Base-by-base conservation (phyloP, 2,113 vertebrate species). In the Pleuronectes platessa region DNA sequence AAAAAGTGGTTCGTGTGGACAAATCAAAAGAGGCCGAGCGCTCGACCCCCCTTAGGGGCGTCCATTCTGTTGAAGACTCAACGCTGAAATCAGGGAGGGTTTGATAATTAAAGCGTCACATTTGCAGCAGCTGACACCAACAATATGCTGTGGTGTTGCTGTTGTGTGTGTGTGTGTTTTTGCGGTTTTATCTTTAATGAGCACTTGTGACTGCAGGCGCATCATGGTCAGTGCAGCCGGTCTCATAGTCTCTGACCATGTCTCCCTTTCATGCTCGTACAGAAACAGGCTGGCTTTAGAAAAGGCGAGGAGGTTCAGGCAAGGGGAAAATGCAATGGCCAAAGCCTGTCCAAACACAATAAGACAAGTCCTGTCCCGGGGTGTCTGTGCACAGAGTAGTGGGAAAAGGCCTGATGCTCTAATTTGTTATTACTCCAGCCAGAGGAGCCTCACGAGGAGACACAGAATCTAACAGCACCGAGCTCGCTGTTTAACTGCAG, bases 1-100 rank as follows among this genome's bases (percentile, higher is more conserved):
- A 85, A 88, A 83, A 74, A 14, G 2, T 4, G 53, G 8, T 53
- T 31, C 64, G 71, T 9, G 64, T 53, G 64, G 68, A 76, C 5
- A n/a, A 80, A 79, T 85, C 75, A 83, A 75, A 75, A 86, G 51
- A 2, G 60, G 35, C 21, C 2, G 40, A 58, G 68, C 18, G 68
- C 6, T 31, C 61, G 54, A 23, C 68, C 21, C 72, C 85, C 72
- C 83, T 15, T 47, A 24, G n/a, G 69, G 74, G 58, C 62, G 7
- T 15, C 37, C 23, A 35, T 59, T 66, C 42, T 35, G 71, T 71
- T 76, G 51, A 89, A 64, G 42, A 54, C 23, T 51, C 42, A 60
- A 79, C 12, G 54, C 26, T 69, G 51, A 11, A 26, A 65, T 78
- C 67, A 45, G 24, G 35, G 42, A 76, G 74, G 47, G 55, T 66